phyloP scores from a whole-genome alignment of 1,140 invertebrate genomes.

The Proales similis region DNA sequence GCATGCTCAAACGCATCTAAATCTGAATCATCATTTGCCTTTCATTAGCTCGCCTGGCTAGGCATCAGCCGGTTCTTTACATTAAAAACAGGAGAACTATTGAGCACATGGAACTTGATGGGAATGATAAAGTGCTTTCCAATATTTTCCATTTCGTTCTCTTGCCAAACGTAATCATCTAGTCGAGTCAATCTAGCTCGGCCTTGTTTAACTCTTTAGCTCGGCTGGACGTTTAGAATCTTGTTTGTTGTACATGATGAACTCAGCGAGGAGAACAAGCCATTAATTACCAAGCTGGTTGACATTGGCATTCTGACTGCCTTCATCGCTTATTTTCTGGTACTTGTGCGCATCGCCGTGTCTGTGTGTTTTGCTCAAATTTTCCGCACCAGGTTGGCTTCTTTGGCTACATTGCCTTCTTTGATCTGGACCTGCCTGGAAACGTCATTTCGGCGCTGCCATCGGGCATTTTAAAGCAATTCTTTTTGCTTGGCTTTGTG shows the following conservation, averaged over 20 bases:
- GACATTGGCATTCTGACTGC: slow-evolving; percentile 23
- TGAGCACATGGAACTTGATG: slow-evolving; percentile 40
- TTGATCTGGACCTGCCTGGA: slow-evolving; percentile 62
- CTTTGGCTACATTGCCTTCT: slow-evolving; percentile 89
- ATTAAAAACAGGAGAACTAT: no score
- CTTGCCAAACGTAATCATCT: slow-evolving; percentile 80
- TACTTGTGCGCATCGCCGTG: not conserved
- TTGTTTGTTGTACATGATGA: slow-evolving; percentile 33
- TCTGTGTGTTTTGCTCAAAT: not conserved
- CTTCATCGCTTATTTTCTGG: slow-evolving; percentile 30
- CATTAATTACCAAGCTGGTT: slow-evolving; percentile 1
- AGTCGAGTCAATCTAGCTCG: not conserved
- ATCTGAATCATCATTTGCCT: no score
- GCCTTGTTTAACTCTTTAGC: not conserved
- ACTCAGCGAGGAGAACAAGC: slow-evolving; percentile 12
- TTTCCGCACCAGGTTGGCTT: slow-evolving; percentile 64
- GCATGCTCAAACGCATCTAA: no score
- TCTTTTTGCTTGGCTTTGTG: slow-evolving; percentile 86
- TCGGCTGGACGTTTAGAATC: not conserved
- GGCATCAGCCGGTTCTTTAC: no score
- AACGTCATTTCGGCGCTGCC: slow-evolving; percentile 81
- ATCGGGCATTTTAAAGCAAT: slow-evolving; percentile 68
- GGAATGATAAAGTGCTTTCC: slow-evolving; percentile 61
- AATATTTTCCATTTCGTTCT: slow-evolving; percentile 87
- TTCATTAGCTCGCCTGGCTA: no score